These are phyloP conservation scores for Geotrupes spiniger DNA, from an alignment of 2,888 invertebrate species.

Conservation along the genomic window DNA sequence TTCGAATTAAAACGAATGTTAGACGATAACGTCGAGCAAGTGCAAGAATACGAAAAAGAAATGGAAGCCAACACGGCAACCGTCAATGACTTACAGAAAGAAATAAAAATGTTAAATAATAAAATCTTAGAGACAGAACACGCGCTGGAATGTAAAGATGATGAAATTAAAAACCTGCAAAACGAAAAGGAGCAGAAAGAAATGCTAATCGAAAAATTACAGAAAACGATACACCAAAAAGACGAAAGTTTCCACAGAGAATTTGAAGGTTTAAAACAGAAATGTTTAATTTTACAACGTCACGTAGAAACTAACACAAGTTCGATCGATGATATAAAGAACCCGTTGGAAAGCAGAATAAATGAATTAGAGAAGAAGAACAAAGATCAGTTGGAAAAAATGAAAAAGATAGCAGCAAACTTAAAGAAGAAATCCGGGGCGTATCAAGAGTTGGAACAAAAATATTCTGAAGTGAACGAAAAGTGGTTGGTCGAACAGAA, in stretches of 20 bases:
- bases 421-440: slow-evolving; percentile 69
- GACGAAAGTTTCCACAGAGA: slow-evolving; percentile 45
- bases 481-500: slow-evolving; percentile 40
- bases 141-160: slow-evolving; percentile 51
- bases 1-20: slow-evolving; percentile 56
- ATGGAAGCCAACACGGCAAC: slow-evolving; percentile 56
- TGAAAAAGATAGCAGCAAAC: slow-evolving; percentile 74
- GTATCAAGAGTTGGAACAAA: slow-evolving; percentile 64
- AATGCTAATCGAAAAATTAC: slow-evolving; percentile 45
- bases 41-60: slow-evolving; percentile 57
- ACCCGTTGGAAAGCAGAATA: slow-evolving; percentile 43
- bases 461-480: slow-evolving; percentile 41
- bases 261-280: slow-evolving; percentile 45
- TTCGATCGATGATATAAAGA: slow-evolving; percentile 41
- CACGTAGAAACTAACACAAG: slow-evolving; percentile 42
- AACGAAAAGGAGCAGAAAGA: slow-evolving; percentile 47
- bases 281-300: slow-evolving; percentile 42
- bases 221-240: slow-evolving; percentile 49
- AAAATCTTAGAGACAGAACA: slow-evolving; percentile 57
- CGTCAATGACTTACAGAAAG: slow-evolving; percentile 55
- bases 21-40: slow-evolving; percentile 54
- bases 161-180: slow-evolving; percentile 51
- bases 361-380: slow-evolving; percentile 59
- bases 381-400: slow-evolving; percentile 69
- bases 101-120: slow-evolving; percentile 56